Conservation (phyloP, 2,797 vertebrate species). For the Echeneis naucrates region DNA sequence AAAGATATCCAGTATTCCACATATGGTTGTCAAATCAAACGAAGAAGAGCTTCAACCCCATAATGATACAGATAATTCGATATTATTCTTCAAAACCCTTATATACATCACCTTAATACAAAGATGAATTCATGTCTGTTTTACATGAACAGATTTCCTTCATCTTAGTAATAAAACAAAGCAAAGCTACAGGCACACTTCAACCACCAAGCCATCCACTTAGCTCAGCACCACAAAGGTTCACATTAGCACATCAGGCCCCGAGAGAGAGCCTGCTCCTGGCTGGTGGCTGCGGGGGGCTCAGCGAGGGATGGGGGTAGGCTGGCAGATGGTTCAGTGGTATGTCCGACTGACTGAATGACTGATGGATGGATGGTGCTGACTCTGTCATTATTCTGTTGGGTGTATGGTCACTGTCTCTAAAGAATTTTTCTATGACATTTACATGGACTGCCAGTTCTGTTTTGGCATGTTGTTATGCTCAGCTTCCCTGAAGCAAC, state of each 20-base stretch:
- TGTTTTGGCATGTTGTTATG: slow-evolving; percentile 10
- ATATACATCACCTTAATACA: not conserved
- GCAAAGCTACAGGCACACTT: slow-evolving; percentile 29
- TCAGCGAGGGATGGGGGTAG: slow-evolving; percentile 59
- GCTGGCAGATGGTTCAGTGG: slow-evolving; percentile 83
- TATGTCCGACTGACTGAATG: slow-evolving; percentile 63
- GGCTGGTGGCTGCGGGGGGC: slow-evolving; percentile 70
- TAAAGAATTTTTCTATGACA: slow-evolving; percentile 40
- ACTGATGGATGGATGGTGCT: slow-evolving; percentile 47
- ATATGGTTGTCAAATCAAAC: slow-evolving; percentile 3
- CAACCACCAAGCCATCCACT: slow-evolving; percentile 60
- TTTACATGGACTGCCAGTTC: slow-evolving; percentile 46
- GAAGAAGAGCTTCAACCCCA: not conserved
- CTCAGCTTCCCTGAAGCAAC: not conserved
- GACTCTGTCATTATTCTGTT: slow-evolving; percentile 55
- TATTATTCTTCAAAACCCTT: slow-evolving; percentile 3
- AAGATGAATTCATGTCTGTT: not conserved
- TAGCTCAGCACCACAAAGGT: slow-evolving; percentile 76
- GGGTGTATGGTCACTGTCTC: slow-evolving; percentile 50
- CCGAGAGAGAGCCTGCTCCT: slow-evolving; percentile 68
- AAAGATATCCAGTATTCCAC: not conserved
- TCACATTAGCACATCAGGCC: slow-evolving; percentile 79
- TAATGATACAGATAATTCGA: not conserved
- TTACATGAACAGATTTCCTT: slow-evolving; percentile 5
- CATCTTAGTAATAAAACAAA: slow-evolving; percentile 15